Percentiles rank a stretch among this genome's conserved stretches.
phyloP scores from a whole-genome alignment of 2,797 vertebrate species.

The Pteronotus mesoamericanus region DNA sequence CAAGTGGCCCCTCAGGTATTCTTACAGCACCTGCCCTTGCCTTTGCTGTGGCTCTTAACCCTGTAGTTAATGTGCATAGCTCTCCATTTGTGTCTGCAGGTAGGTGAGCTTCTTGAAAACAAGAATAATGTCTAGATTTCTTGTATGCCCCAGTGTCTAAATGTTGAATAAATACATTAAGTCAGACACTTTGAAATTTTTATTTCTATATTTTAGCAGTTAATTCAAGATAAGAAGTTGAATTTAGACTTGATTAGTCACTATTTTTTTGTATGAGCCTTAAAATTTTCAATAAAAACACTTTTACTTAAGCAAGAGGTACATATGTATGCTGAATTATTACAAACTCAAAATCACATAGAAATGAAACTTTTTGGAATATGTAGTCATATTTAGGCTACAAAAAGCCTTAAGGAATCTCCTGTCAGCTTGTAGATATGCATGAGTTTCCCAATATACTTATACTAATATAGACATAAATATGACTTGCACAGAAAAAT shows the following conservation, averaged over 20 bases:
- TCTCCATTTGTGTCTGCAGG: neutral
- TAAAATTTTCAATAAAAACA: neutral
- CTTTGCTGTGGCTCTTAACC: neutral
- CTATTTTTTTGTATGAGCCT: slow-evolving; percentile 1
- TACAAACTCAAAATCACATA: slow-evolving; percentile 25
- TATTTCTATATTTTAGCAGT: neutral
- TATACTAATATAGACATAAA: slow-evolving; percentile 31
- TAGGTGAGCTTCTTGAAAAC: neutral
- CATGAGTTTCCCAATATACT: neutral
- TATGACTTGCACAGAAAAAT: neutral
- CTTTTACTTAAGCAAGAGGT: neutral
- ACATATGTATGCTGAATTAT: neutral
- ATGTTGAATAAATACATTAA: neutral
- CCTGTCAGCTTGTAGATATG: neutral
- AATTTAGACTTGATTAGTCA: neutral
- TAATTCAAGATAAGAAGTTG: neutral
- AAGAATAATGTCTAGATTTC: neutral
- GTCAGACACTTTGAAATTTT: neutral
- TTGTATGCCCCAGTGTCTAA: neutral
- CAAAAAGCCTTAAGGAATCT: slow-evolving; percentile 20
- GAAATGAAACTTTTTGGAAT: neutral
- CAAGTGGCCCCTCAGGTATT: neutral
- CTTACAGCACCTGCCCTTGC: neutral
- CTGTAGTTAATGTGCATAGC: neutral
- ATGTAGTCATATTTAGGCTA: neutral